Conservation (phyloP, 2,888 invertebrate species). For the Apantesis nais region DNA sequence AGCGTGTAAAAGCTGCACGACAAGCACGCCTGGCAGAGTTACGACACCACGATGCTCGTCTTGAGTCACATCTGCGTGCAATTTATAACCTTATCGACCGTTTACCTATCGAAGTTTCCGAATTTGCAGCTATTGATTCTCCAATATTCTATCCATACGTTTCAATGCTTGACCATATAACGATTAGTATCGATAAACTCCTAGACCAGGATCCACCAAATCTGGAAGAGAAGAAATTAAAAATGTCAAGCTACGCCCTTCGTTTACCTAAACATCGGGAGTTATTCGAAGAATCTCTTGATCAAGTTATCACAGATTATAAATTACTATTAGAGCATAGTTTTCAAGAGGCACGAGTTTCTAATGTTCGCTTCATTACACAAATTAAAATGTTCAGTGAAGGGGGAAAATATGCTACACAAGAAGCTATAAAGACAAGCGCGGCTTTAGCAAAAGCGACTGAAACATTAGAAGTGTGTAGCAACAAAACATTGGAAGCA, state of each 20-base stretch:
- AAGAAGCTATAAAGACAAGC: constrained; percentile 62
- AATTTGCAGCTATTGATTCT: constrained; percentile 58
- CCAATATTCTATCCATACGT: constrained; percentile 65
- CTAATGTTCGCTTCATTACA: constrained; percentile 67
- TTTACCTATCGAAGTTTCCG: constrained; percentile 58
- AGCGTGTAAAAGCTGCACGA: constrained; percentile 63
- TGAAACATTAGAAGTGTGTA: constrained; percentile 66
- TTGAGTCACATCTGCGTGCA: constrained; percentile 68
- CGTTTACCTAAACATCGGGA: constrained; percentile 63
- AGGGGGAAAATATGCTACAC: constrained; percentile 65
- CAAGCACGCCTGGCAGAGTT: constrained; percentile 64
- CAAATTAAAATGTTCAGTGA: constrained; percentile 64
- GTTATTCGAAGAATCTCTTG: constrained; percentile 66
- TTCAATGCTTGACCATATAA: constrained; percentile 58
- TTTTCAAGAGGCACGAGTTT: constrained; percentile 70
- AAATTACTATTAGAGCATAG: constrained; percentile 57
- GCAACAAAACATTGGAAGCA: constrained; percentile 51
- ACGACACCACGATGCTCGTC: constrained; percentile 62
- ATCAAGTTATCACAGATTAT: constrained; percentile 50
- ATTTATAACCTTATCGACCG: constrained; percentile 57
- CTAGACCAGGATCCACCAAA: constrained; percentile 49
- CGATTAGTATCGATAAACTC: constrained; percentile 54
- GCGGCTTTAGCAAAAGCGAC: constrained; percentile 56
- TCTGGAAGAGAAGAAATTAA: constrained; percentile 61
- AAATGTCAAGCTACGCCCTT: constrained; percentile 67